Evolutionary conservation across 2,797 vertebrate species (phyloP), one percentile per base, ranked within the genome.

Genomic region (Leptodactylus fallax): DNA sequence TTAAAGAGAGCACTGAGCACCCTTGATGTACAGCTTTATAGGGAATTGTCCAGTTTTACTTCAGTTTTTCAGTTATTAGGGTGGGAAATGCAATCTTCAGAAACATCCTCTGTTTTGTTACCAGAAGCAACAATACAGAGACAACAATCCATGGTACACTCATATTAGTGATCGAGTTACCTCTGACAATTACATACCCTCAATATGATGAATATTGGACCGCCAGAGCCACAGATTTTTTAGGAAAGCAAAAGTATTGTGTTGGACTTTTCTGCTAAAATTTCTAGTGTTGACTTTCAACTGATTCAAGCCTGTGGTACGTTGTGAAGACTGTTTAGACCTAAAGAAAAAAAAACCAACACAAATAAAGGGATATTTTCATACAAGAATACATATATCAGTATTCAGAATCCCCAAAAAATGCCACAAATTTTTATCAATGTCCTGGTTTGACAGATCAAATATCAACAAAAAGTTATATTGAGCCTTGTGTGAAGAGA

Each of bases 211-310:
- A 90, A 99, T 98, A 91, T 97, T 96, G 0, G 91, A 90, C 82
- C 93, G 95, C 98, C 98, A 99, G 74, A 98, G 96, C 93, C 97
- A 87, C 91, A 99, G 61, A 21, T 95, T 93, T 5, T 92, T 94
- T 0, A 94, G 90, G 86, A 95, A 86, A n/a, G 94, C 94, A 0
- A 91, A 89, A 49, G 89, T 60, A 16, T 96, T 96, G 13, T 92
- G 94, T 53, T 90, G 90, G 85, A 96, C 86, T 91, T 94, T 95
- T 91, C 91, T 96, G 90, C 96, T 83, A 71, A 95, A 92, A 89
- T 95, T 95, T 78, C 90, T 91, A 53, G 93, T 93, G 53, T 89
- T 91, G 72, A 90, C 93, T 81, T 91, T 96, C 96, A 96, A 95
- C 88, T 96, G 95, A 72, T 93, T 91, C 96, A 95, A 97, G 80